Evolutionary conservation across 2,797 vertebrate genomes (phyloP), one percentile per base, ranked within the genome.

Genomic region (Ciconia nigra): DNA sequence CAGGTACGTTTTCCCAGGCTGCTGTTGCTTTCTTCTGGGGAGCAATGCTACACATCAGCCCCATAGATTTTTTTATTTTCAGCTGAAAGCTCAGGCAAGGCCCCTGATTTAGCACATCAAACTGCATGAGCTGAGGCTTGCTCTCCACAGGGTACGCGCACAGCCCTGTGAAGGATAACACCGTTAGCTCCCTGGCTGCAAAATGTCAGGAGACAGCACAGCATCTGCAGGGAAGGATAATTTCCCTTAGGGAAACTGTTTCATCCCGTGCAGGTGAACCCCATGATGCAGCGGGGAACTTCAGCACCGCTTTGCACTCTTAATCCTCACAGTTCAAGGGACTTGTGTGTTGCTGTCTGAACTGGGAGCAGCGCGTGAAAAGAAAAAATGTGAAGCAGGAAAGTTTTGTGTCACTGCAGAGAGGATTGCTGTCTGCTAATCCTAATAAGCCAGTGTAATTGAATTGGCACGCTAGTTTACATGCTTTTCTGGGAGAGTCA

Each of bases 331-430:
- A 24, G 47, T 52, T 93, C 51, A 76, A 52, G 57, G 42, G 9
- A 31, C 33, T 70, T 44, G 8, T 0, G 1, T 0, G 2, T 54
- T 83, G 42, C 14, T 0, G 0, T 49, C 46, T 61, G 52, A 85
- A 67, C 52, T 46, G n/a, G 49, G 18, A 87, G 37, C 41, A 26
- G 29, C 0, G 1, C 21, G 1, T 4, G 41, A 37, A 61, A 91
- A 54, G 42, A 20, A 62, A 44, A 85, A 67, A 44, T 4, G 25
- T 41, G 65, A 78, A 81, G 17, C 24, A 22, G 66, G 57, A 71
- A 84, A 78, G 16, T 80, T 96, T 14, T 46, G 33, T 83, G n/a
- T 59, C 51, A 28, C 41, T 26, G 47, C 59, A 47, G 58, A 44
- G 37, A 39, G 44, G 67, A 76, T 67, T 47, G 52, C 37, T 89